Evolutionary conservation across 1,140 invertebrate species (phyloP), one percentile per base, ranked within the genome.

Genomic region (Drosophila truncata): DNA sequence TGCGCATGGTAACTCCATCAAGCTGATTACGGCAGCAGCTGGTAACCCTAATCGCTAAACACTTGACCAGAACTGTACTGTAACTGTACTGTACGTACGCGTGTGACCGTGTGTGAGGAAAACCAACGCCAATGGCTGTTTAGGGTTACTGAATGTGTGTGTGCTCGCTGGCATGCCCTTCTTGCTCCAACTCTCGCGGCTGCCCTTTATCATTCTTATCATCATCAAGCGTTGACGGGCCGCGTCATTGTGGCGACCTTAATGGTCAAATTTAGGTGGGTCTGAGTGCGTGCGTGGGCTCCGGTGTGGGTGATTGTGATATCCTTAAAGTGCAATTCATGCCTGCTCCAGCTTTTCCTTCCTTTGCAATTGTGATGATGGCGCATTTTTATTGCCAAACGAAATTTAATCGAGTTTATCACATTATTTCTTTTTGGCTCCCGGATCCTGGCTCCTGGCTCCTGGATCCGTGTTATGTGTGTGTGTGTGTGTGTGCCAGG

Each of bases 321-420:
- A 80, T 90, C 75, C 84, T 90, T 90, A 90, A 88, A 88, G 80
- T 88, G 84, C 84, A 88, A 88, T 85, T 88, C 84, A 88, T 88
- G 81, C 70, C 66, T 44, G 44, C 61, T 60, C 39, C 84, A 62
- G 52, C 50, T 27, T 58, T 27, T 69, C 25, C n/a, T 25, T 35
- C 42, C 42, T 41, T 23, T 72, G 78, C 80, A 88, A 88, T 90
- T 85, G 84, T 70, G 78, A 79, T 88, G 84, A 88, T 88, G 84
- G 78, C 85, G 84, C 84, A 80, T 84, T 88, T 87, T 88, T 88
- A 88, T 90, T 78, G 61, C 81, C 61, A 63, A 55, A 57, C 75
- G 66, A 87, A 87, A 84, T 84, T 80, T 88, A 88, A 87, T 87
- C 85, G 84, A 88, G 84, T 84, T 88, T 88, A 87, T 88, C 69